Conservation (phyloP, 2,888 invertebrate genomes). For the Cactoblastis cactorum region DNA sequence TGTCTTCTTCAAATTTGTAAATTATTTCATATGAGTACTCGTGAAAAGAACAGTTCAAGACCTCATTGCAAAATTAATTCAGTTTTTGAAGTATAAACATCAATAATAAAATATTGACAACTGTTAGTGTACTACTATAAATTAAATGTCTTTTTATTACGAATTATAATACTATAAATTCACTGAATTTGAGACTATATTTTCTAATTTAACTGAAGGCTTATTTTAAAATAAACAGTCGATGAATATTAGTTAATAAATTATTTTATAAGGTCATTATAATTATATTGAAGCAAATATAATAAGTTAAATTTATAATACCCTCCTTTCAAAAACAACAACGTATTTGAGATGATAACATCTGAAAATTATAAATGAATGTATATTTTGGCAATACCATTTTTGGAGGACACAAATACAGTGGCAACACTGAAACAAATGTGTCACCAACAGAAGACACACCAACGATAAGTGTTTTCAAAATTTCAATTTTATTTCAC, state of each 20-base stretch:
- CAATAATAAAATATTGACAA: no score
- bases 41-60: not conserved
- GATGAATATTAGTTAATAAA: not conserved
- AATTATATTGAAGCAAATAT: not conserved
- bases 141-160: no score
- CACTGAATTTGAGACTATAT: no score
- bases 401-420: conserved; percentile 31
- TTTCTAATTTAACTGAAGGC: no score
- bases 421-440: conserved; percentile 19
- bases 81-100: no score
- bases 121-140: no score
- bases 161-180: no score
- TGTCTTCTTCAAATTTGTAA: not conserved
- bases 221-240: not conserved
- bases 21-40: not conserved
- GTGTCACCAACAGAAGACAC: not conserved
- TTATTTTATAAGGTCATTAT: not conserved
- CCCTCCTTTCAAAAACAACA: not conserved
- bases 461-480: not conserved
- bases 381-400: conserved; percentile 26
- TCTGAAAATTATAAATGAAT: not conserved
- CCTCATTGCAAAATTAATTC: not conserved
- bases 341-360: not conserved
- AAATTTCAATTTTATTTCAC: not conserved
- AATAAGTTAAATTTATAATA: not conserved